These are phyloP conservation scores for Diadegma fenestrale DNA, from an alignment of 2,888 invertebrate species.

Conservation along the genomic window DNA sequence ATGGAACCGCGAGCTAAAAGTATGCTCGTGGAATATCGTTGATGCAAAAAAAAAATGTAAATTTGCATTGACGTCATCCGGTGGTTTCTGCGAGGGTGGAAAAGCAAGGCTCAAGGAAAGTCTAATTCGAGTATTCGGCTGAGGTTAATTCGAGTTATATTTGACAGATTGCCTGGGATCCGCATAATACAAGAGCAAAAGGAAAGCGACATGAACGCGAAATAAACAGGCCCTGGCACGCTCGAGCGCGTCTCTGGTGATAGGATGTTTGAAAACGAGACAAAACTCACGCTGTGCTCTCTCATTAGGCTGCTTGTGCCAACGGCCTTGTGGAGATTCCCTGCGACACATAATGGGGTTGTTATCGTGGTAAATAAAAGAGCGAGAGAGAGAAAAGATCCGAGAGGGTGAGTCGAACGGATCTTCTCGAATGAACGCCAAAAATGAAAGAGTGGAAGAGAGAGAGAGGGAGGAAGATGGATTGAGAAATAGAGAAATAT, in stretches of 20 bases:
- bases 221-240: background rate
- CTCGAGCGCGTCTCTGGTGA: background rate
- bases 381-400: background rate
- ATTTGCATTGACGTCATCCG: background rate
- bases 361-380: slow-evolving; percentile 54
- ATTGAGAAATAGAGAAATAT: slow-evolving; percentile 25
- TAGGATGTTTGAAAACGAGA: slow-evolving; percentile 14
- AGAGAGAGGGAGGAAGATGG: background rate
- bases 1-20: background rate
- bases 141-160: background rate
- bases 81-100: background rate
- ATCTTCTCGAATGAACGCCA: slow-evolving; percentile 19
- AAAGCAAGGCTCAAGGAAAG: background rate
- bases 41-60: background rate
- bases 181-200: background rate
- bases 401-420: slow-evolving; percentile 23
- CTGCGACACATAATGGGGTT: slow-evolving; percentile 9
- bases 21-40: background rate
- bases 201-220: background rate
- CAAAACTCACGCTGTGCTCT: slow-evolving; percentile 21
- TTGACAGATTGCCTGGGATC: background rate
- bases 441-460: background rate
- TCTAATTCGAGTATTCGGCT: background rate
- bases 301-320: slow-evolving; percentile 33
- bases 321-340: slow-evolving; percentile 32